Percentiles rank a stretch among this genome's conserved stretches.
These are phyloP conservation scores for Bradypus variegatus DNA, from an alignment of 2,797 vertebrate species.

Conservation along the genomic window DNA sequence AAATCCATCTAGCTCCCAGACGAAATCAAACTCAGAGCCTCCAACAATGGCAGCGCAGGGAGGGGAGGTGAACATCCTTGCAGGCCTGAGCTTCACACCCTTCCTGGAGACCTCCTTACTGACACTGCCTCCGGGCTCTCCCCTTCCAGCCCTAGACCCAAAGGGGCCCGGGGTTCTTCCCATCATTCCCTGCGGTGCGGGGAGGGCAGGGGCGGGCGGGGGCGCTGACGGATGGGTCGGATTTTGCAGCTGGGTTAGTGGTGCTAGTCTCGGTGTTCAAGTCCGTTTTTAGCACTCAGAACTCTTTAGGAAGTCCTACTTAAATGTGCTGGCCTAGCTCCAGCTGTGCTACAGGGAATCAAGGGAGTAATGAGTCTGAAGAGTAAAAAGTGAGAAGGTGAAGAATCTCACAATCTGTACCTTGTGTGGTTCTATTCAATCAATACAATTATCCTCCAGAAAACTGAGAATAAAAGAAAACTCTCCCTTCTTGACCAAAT, in stretches of 20 bases:
- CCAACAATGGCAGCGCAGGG: neutral
- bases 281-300: neutral
- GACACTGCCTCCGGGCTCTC: neutral
- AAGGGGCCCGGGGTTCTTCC: neutral
- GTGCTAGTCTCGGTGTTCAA: neutral
- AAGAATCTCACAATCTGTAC: neutral
- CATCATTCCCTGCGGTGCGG: too few relatives aligned
- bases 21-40: neutral
- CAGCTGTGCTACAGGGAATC: neutral
- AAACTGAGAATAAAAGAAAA: neutral
- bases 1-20: neutral
- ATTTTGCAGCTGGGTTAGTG: neutral
- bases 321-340: neutral
- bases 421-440: neutral
- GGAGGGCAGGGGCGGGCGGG: neutral
- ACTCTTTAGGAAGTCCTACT: neutral
- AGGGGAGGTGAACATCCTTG: neutral
- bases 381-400: neutral
- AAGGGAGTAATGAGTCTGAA: neutral
- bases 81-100: neutral
- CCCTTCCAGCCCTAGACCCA: neutral
- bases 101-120: neutral
- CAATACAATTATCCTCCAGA: neutral
- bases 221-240: neutral
- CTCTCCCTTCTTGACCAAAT: neutral